Evolutionary conservation across 92 coral and sea anemone genomes (phyloP), one percentile per base, ranked within the genome.

Genomic region (Porites evermanni): DNA sequence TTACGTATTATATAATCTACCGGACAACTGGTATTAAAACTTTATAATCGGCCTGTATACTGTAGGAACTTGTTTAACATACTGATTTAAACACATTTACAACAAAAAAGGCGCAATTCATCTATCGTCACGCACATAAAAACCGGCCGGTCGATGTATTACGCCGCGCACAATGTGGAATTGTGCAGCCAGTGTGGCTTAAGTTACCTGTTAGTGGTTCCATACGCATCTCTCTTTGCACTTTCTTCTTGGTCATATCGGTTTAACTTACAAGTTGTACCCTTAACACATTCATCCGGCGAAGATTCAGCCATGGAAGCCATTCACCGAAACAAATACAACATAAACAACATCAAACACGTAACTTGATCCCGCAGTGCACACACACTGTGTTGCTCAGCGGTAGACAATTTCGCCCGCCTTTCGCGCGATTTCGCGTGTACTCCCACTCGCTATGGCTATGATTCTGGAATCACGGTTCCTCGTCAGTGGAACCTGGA

Each of bases 171-270:
- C 32, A 29, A 29, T 29, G 32, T 2, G 32, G 32, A 29, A 29
- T 29, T 29, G 32, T 29, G 32, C 32, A 29, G 32, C 32, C 32
- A 29, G 2, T 38, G 47, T 38, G 47, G 47, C 47, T 29, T 29
- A 29, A 29, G 32, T 29, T 47, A 78, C 82, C 82, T 78, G 60
- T 63, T 78, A 5, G 20, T 63, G n/a, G 44, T 38, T 64, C 71
- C 59, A 64, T 32, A 32, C 6, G 59, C 53, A 32, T 50, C n/a
- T 65, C 71, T 64, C 50, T 19, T 38, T 51, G 26, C 47, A 64
- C 47, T 12, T 64, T 17, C 38, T 7, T n/a, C 72, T 8, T 9
- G 7, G n/a, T 20, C 11, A 64, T 3, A 24, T 21, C 23, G 47
- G 38, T 74, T 74, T 13, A 59, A 12, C 5, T 38, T 38, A 18